Evolutionary conservation across 1,140 invertebrate genomes (phyloP).

Genomic region (Platyura marginata): DNA sequence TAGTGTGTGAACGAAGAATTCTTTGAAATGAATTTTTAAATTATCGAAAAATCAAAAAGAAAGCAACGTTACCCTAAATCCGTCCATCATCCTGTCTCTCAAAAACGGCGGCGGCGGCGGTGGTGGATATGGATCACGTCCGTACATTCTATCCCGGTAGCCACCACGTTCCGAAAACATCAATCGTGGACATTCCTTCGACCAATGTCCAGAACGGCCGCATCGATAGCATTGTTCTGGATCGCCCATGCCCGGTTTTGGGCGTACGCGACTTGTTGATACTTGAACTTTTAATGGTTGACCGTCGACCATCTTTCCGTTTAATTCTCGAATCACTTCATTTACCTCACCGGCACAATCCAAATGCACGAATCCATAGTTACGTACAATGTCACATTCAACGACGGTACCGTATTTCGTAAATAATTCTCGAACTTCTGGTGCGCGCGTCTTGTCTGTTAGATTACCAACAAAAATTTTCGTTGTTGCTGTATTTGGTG

Average conservation of each 20-base stretch:
- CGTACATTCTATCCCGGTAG: conserved; percentile 65
- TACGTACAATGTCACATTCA: conserved; percentile 78
- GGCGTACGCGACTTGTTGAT: conserved; percentile 76
- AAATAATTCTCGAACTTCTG: conserved; percentile 70
- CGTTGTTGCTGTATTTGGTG: conserved; percentile 64
- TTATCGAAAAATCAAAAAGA: not conserved
- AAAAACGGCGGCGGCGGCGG: conserved; percentile 71
- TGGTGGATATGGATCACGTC: conserved; percentile 63
- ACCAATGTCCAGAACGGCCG: conserved; percentile 86
- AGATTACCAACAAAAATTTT: conserved; percentile 84
- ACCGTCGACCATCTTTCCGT: conserved; percentile 65
- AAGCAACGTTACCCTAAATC: conserved; percentile 50
- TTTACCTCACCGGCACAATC: conserved; percentile 66
- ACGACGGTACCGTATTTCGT: conserved; percentile 75
- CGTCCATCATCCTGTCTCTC: conserved; percentile 68
- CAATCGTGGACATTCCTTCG: conserved; percentile 73
- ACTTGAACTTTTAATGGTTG: conserved; percentile 79
- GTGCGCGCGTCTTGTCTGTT: conserved; percentile 72
- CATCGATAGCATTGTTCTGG: conserved; percentile 88
- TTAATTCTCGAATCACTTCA: conserved; percentile 69
- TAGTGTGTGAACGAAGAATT: too few relatives aligned
- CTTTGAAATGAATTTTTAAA: conserved; percentile 3
- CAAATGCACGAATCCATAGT: conserved; percentile 82
- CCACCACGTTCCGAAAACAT: conserved; percentile 56
- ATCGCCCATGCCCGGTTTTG: conserved; percentile 87